phyloP scores from a whole-genome alignment of 1,140 invertebrate genomes.

The Andrena cerasifolii region DNA sequence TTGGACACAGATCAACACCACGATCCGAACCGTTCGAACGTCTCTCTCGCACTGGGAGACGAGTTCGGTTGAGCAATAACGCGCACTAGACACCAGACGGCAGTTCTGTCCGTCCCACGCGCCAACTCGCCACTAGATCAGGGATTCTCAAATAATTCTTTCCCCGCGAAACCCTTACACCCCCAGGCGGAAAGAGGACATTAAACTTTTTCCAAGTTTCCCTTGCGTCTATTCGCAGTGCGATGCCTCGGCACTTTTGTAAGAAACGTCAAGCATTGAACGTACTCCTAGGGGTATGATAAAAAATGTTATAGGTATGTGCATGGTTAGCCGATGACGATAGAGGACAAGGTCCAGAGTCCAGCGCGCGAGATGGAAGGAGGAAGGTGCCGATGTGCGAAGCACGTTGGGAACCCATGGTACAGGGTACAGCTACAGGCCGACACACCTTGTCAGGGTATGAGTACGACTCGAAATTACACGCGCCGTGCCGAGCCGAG shows the following conservation, averaged over 20 bases:
- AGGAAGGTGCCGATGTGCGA: background rate
- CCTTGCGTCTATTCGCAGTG: too few relatives aligned
- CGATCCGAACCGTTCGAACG: constrained; percentile 66
- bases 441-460: constrained; percentile 29
- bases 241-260: too few relatives aligned
- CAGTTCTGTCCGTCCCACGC: background rate
- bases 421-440: too few relatives aligned
- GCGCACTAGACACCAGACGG: background rate
- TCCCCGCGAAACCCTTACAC: too few relatives aligned
- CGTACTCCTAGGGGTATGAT: too few relatives aligned
- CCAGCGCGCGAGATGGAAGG: too few relatives aligned
- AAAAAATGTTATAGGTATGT: too few relatives aligned
- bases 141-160: too few relatives aligned
- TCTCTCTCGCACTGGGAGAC: constrained; percentile 67
- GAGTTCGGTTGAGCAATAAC: constrained; percentile 58
- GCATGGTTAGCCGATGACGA: too few relatives aligned
- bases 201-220: too few relatives aligned
- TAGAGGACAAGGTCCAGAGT: too few relatives aligned
- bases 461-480: background rate
- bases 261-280: too few relatives aligned
- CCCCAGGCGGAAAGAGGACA: background rate
- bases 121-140: constrained; percentile 3
- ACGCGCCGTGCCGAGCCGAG: background rate
- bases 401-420: background rate
- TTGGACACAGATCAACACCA: constrained; percentile 39